Base-by-base conservation (phyloP, 2,797 vertebrate genomes). In the Pagetopsis macropterus region DNA sequence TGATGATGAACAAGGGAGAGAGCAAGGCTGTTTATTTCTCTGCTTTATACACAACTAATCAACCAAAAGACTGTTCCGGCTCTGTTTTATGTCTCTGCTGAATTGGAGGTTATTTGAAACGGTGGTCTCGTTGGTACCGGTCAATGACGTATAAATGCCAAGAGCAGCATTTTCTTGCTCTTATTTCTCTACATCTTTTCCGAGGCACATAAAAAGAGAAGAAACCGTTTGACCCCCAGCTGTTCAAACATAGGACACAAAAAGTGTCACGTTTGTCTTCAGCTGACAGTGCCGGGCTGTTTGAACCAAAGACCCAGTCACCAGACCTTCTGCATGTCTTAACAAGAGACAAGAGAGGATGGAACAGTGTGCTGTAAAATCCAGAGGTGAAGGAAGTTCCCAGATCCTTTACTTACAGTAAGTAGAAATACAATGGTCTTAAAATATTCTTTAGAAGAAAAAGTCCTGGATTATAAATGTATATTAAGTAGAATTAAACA, bases 61-160 rank as follows among this genome's bases (percentile, higher is more conserved):
- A 76, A 71, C 2, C 41, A 11, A 64, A 74, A 70, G 51, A 55
- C 55, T 23, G 50, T 9, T 52, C 17, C 41, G 14, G 21, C 57
- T 72, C 31, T 37, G 63, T 40, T 80, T 65, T 40, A 62, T 17
- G 63, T 71, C 67, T 77, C 58, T 16, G 64, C 63, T 52, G 64
- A 14, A 37, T 41, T 37, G 64, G 64, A 60, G 79, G 83, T 74
- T 79, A 84, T 79, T 69, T 64, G 37, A 74, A 68, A 33, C 9
- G 1, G 49, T 7, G 65, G 49, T 57, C 58, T 14, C 13, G 2
- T 7, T 23, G 4, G 23, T 17, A 3, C 15, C 64, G 0, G 54
- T 61, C 82, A 31, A 54, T 27, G 46, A 59, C 1, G 1, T 65
- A 65, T 46, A 57, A 65, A n/a, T 62, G 71, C 64, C 4, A 1